These are phyloP conservation scores for Fulmarus glacialis DNA, from an alignment of 2,113 vertebrate genomes.

Conservation along the genomic window DNA sequence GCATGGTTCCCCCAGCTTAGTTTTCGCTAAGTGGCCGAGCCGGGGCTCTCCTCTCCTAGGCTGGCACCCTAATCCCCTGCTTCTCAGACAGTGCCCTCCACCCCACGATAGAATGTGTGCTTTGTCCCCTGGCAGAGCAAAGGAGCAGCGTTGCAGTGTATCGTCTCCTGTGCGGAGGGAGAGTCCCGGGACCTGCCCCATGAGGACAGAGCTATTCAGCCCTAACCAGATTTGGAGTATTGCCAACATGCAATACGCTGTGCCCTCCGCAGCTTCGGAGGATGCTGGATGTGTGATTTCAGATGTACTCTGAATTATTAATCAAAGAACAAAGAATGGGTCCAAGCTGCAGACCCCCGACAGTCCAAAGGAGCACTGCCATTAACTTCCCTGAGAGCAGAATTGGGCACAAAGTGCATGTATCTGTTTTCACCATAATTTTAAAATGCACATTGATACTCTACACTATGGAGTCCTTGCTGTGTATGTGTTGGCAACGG, in stretches of 20 bases:
- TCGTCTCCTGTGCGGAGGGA: not conserved
- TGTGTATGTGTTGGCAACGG: not conserved
- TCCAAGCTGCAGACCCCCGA: not conserved
- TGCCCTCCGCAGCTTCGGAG: not conserved
- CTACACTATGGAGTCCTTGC: not conserved
- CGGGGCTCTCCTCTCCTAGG: not conserved
- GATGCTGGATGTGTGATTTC: not conserved
- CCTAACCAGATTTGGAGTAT: not conserved
- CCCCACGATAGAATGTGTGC: fast-evolving
- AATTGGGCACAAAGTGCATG: not conserved
- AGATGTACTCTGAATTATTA: not conserved
- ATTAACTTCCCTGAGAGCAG: not conserved
- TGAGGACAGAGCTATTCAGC: not conserved
- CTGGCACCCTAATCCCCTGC: not conserved
- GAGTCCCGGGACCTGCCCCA: not conserved
- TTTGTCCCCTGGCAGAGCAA: not conserved
- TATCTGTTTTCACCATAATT: not conserved
- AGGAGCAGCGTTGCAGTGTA: not conserved
- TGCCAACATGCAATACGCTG: fast-evolving
- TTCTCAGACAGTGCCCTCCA: not conserved
- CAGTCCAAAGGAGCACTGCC: not conserved
- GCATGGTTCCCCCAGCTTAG: not conserved
- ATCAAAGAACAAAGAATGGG: not conserved
- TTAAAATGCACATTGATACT: not conserved
- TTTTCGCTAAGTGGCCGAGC: not conserved